Conservation (phyloP, 2,797 vertebrate genomes). For the Limosa lapponica region DNA sequence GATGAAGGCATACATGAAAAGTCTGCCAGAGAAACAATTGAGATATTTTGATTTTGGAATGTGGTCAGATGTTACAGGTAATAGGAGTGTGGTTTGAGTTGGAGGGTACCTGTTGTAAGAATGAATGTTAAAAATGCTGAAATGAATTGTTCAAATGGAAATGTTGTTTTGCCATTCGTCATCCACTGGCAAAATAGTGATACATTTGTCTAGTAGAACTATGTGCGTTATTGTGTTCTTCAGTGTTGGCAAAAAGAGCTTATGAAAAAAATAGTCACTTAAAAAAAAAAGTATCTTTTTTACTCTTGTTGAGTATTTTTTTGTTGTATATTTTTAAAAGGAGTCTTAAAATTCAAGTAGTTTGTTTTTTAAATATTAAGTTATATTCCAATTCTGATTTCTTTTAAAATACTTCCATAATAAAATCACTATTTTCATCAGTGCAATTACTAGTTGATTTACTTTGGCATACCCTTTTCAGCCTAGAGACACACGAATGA, state of each 20-base stretch:
- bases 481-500: background rate
- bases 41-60: background rate
- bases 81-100: background rate
- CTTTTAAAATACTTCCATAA: background rate
- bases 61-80: background rate
- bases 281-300: rapidly evolving
- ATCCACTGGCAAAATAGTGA: background rate
- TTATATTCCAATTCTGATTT: slow-evolving; percentile 28
- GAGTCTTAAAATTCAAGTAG: background rate
- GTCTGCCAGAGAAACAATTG: background rate
- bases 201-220: background rate
- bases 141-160: background rate
- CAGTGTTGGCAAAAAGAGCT: background rate
- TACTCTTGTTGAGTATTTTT: background rate
- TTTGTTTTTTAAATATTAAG: slow-evolving; percentile 31
- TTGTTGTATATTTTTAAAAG: background rate
- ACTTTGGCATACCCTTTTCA: background rate
- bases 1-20: background rate
- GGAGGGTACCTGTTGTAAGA: background rate
- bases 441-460: slow-evolving; percentile 18
- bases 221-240: rapidly evolving
- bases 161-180: background rate
- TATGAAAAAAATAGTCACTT: background rate
- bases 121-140: background rate
- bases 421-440: slow-evolving; percentile 15